Base-by-base conservation (phyloP, 2,888 invertebrate species). In the Lasiommata megera region DNA sequence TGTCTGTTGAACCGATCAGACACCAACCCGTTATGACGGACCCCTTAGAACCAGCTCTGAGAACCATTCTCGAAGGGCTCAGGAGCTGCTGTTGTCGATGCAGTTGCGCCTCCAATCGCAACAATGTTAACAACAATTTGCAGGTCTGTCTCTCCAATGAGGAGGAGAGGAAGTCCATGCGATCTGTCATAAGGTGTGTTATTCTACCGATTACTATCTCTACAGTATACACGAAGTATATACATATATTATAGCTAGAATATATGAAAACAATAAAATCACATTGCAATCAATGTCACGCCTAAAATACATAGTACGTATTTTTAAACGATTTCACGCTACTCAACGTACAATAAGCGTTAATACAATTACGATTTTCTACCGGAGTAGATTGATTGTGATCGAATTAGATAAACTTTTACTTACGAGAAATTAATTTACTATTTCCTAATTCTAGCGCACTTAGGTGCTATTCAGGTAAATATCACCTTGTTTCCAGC, bases 131-230 rank as follows among this genome's bases (percentile, higher is more conserved):
- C 79, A 86, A 86, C 79, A 87, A 87, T 82, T 88, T 91, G 79
- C 91, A 91, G 86, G 89, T 91, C 85, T 91, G 88, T 88, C 88
- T 88, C 83, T 79, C 87, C 79, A 81, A 83, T 69, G 82, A 82
- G 72, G 82, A 85, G 76, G 84, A 88, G 79, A 91, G 88, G 82
- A 92, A 92, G 76, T 89, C 92, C 63, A 91, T 94, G 89, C 91
- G 93, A 65, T 94, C 94, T 36, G 93, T 94, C 61, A 93, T 94
- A 81, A 94, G 94, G 94, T 94, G 92, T 82, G 84, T 44, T 62
- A 53, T 72, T 67, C 69, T 76, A 77, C 80, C 73, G 78, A 79
- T 79, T 71, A 60, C 44, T 56, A 60, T 64, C 67, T 67, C 62
- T 44, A 57, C 34, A 9, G 34, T 34, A 34, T 11, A 11, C 62